Evolutionary conservation across 2,113 vertebrate species (phyloP).

Genomic region (Sciurus niger): DNA sequence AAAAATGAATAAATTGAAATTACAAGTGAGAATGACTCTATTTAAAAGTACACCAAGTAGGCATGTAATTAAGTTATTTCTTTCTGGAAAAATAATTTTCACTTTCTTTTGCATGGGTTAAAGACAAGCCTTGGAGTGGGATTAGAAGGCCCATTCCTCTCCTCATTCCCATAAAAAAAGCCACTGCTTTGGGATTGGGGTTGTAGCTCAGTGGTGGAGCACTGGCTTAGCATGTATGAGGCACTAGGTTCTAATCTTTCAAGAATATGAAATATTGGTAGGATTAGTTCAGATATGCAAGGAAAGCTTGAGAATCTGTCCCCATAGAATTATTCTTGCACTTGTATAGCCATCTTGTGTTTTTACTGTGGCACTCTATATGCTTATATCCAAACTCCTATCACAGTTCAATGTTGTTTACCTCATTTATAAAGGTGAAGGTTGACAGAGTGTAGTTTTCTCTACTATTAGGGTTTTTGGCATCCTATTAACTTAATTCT

Average conservation of each 20-base stretch:
- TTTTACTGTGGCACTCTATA: background rate
- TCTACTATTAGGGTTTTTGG: background rate
- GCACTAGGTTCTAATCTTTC: background rate
- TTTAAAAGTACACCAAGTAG: constrained; percentile 5
- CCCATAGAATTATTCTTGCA: background rate
- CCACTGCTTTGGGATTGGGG: background rate
- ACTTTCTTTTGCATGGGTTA: background rate
- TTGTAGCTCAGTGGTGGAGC: too few relatives aligned
- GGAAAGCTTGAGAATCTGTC: background rate
- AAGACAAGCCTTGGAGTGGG: background rate
- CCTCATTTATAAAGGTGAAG: background rate
- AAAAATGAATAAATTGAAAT: background rate
- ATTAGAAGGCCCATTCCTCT: background rate
- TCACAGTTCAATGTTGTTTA: background rate
- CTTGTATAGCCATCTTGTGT: background rate
- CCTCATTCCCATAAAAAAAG: background rate
- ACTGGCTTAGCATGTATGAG: too few relatives aligned
- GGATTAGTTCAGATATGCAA: background rate
- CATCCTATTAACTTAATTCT: constrained; percentile 23
- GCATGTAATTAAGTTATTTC: background rate
- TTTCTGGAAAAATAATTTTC: constrained; percentile 7
- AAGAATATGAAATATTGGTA: background rate
- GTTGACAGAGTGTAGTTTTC: background rate
- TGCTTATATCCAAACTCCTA: background rate
- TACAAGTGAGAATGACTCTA: background rate